Evolutionary conservation across 2,888 invertebrate species (phyloP), one percentile per base, ranked within the genome.

Genomic region (Agriopis aurantiaria): DNA sequence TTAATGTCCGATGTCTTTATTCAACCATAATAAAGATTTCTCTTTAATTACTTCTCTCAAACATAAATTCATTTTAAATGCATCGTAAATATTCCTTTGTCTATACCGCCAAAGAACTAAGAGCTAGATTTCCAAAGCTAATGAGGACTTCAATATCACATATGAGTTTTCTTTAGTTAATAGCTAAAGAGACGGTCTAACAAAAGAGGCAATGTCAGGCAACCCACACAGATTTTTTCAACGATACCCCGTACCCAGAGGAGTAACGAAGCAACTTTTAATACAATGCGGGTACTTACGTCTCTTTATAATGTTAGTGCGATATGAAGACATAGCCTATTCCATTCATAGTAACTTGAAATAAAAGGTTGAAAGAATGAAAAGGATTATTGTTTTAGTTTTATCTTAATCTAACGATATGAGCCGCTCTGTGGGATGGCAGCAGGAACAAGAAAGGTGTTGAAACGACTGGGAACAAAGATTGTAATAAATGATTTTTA

Each of bases 301-400:
- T 6, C 61, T 83, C 86, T 88, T 86, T 86, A 85, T 80, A 69
- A 82, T 83, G 78, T 78, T 76, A 73, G 61, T 67, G 80, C 84
- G 12, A 85, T 89, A 91, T 88, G 85, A 88, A 89, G 89, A 88
- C 86, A 85, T 88, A 81, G 84, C 74, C 85, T 85, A 84, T 84
- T 79, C 85, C 78, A 87, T 90, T 89, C 89, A 90, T 83, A 85
- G 81, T 79, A 81, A 75, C 84, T 87, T 88, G 86, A 91, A 92
- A 91, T 91, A 93, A 92, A 92, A 85, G 88, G 87, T 83, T 85
- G 82, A 79, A 82, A 82, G 87, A 91, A 91, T 91, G 90, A 91
- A 93, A 93, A 93, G 91, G 92, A 93, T 92, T 91, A 94, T 93
- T 94, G 94, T 94, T 93, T 93, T 91, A 92, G 89, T 93, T 92